Base-by-base conservation (phyloP, 92 coral and sea anemone genomes). In the Epizoanthus stellaris region DNA sequence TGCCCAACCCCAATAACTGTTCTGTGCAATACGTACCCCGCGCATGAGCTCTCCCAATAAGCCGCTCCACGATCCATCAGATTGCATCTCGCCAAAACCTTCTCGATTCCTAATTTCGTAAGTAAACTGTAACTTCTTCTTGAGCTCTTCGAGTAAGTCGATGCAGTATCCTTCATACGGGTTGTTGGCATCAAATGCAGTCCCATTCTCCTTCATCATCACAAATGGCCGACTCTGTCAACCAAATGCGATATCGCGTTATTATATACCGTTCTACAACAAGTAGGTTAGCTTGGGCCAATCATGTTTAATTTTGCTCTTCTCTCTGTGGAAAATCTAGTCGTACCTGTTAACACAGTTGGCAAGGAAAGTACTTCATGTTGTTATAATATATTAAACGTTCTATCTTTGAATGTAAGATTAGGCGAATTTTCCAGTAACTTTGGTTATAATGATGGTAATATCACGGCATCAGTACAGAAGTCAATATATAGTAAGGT, bases 151-250 rank as follows among this genome's bases (percentile, higher is more conserved):
- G 42, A 94, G 71, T 70, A 94, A 77, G 64, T 94, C 98, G 72
- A 94, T 94, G 76, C 98, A 94, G 64, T 87, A 94, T 16, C 98
- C 98, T 81, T 94, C 98, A 61, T 85, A 94, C 25, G 54, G 83
- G 19, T 23, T 17, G 36, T 49, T 68, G 17, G 58, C 49, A 40
- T 77, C 89, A 12, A 62, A 16, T 52, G 67, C 86, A 1, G 89
- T 73, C 20, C 67, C 60, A 68, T 90, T 86, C 4, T 67, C 65
- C 49, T 82, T 87, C 80, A 61, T 82, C 90, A 90, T 93, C 1
- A 89, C 89, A 72, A 93, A 93, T 68, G 97, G 97, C 0, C 87
- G 93, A 36, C 90, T 88, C 97, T 93, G 87, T 15, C 76, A 60
- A 16, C 10, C 34, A 54, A 13, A 75, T 16, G 47, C 25, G 17